A percentile compares a stretch with the other conserved stretches of the same genome.
Conservation (phyloP, 2,797 vertebrate genomes). For the Hypotaenidia okinawae region DNA sequence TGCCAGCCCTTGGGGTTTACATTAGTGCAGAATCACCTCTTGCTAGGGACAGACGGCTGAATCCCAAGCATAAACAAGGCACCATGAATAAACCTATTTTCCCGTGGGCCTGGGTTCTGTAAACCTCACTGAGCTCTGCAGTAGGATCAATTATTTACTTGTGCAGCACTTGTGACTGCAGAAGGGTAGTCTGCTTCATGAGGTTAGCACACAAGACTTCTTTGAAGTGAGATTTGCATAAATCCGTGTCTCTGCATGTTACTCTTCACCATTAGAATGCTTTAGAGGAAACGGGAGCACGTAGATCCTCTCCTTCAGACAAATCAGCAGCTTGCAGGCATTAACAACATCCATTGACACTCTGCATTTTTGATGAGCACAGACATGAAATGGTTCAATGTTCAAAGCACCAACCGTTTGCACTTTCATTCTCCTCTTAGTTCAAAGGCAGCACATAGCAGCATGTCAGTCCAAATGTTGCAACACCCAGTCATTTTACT, state of each 20-base stretch:
- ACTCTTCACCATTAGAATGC: constrained; percentile 69
- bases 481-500: constrained; percentile 71
- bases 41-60: constrained; percentile 32
- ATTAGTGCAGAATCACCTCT: constrained; percentile 35
- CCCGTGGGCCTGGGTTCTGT: constrained; percentile 60
- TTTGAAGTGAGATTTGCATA: constrained; percentile 54
- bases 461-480: constrained; percentile 71
- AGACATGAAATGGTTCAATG: constrained; percentile 70
- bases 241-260: constrained; percentile 48
- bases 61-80: constrained; percentile 40
- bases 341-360: constrained; percentile 61
- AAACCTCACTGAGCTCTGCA: constrained; percentile 60
- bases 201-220: constrained; percentile 20
- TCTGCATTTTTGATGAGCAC: constrained; percentile 60
- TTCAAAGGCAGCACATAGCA: constrained; percentile 66
- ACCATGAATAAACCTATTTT: constrained; percentile 44
- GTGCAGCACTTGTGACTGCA: constrained; percentile 10
- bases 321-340: constrained; percentile 71
- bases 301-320: constrained; percentile 63
- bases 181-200: constrained; percentile 37
- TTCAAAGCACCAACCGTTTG: constrained; percentile 69
- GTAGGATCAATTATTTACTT: constrained; percentile 20
- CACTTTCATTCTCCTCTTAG: constrained; percentile 61
- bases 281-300: constrained; percentile 69
- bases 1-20: not conserved